These are phyloP conservation scores for Gnatocerus cornutus DNA, from an alignment of 2,888 invertebrate species.

Conservation along the genomic window DNA sequence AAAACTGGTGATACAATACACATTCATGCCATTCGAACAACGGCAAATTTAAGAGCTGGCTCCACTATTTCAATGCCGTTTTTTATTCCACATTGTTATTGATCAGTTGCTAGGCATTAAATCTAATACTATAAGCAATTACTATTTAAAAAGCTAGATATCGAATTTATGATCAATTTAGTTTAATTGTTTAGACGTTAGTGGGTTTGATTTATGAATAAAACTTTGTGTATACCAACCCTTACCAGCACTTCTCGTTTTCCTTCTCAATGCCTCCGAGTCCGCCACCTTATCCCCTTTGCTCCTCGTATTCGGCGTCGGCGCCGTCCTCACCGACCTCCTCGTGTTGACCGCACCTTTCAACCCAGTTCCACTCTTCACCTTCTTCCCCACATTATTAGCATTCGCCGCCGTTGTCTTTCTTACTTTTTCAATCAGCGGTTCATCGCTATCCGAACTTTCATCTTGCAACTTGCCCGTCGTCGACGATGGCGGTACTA, in stretches of 20 bases:
- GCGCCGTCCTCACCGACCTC: conserved; percentile 65
- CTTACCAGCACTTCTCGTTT: conserved; percentile 83
- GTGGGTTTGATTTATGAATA: too few species aligned
- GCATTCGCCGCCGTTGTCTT: conserved; percentile 63
- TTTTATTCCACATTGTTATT: too few species aligned
- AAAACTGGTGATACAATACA: too few species aligned
- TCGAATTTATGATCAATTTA: too few species aligned
- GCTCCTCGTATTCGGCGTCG: conserved; percentile 68
- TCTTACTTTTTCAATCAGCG: conserved; percentile 83
- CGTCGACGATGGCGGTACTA: conserved; percentile 45
- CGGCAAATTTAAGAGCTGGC: too few species aligned
- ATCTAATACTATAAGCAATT: too few species aligned
- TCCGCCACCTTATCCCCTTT: conserved; percentile 64
- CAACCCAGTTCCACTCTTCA: conserved; percentile 39
- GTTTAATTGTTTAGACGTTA: too few species aligned
- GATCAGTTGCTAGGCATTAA: too few species aligned
- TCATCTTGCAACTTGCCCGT: conserved; percentile 71
- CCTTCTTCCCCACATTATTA: conserved; percentile 42
- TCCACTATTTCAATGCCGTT: too few species aligned
- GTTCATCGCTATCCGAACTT: conserved; percentile 87
- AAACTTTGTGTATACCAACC: conserved; percentile 32
- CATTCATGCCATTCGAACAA: too few species aligned
- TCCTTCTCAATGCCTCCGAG: conserved; percentile 71
- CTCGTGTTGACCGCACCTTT: conserved; percentile 62
- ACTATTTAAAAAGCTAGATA: too few species aligned